These are phyloP conservation scores for Brachypodius melanocephalos DNA, from an alignment of 2,113 vertebrate genomes.

Conservation along the genomic window DNA sequence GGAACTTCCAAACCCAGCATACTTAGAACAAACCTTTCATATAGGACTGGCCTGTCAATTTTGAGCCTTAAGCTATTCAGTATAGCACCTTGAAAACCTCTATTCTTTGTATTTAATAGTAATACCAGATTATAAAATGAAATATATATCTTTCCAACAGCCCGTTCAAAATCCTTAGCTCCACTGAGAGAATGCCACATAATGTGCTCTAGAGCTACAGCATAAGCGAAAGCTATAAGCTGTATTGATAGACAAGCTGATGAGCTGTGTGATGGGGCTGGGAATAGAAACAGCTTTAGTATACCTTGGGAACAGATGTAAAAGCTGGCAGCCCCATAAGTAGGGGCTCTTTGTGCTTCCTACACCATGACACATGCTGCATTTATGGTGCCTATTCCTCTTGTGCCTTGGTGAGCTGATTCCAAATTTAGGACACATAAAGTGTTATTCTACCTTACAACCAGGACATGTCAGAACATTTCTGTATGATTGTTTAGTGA, in stretches of 20 bases:
- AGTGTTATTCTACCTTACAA: not conserved
- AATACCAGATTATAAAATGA: constrained; percentile 25
- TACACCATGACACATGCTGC: accelerated
- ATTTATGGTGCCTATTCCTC: not conserved
- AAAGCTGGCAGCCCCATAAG: not conserved
- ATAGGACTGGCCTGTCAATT: not conserved
- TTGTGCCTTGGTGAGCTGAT: not conserved
- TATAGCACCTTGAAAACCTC: not conserved
- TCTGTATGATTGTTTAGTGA: not conserved
- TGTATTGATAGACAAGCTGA: not conserved
- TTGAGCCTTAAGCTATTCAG: not conserved
- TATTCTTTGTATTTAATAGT: not conserved
- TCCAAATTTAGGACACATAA: not conserved
- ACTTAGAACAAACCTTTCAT: not conserved
- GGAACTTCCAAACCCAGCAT: not conserved
- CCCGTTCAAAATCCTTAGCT: not conserved
- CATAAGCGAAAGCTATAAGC: not conserved
- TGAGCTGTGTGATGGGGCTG: not conserved
- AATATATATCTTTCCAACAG: not conserved
- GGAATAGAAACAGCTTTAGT: not conserved
- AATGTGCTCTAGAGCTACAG: not conserved
- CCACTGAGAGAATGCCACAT: not conserved
- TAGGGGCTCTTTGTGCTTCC: not conserved
- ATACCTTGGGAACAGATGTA: not conserved
- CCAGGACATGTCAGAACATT: not conserved